These are phyloP conservation scores for Incurvaria masculella DNA, from an alignment of 2,888 invertebrate genomes.

Conservation along the genomic window DNA sequence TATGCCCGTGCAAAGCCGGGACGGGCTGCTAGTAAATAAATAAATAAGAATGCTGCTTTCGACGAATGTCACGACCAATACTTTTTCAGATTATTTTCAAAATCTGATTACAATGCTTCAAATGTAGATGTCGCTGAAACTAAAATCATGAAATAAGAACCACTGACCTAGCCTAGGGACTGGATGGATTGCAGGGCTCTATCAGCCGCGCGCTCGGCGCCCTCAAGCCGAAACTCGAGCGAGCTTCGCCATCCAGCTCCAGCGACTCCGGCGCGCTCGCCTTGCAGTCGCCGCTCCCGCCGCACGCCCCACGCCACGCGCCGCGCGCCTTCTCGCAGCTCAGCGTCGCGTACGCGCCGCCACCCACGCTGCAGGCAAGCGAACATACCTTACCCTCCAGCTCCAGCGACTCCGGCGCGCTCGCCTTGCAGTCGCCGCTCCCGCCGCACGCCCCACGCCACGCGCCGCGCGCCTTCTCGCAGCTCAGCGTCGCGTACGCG, in stretches of 20 bases:
- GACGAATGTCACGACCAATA: too few species aligned
- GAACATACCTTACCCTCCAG: conserved; percentile 67
- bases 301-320: conserved; percentile 47
- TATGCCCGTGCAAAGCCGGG: too few species aligned
- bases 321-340: conserved; percentile 54
- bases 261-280: conserved; percentile 59
- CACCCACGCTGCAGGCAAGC: conserved; percentile 56
- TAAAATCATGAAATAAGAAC: too few species aligned
- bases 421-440: conserved; percentile 35
- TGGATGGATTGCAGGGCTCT: conserved; percentile 64
- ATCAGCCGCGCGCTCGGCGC: conserved; percentile 71
- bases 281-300: conserved; percentile 38
- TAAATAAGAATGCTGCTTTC: too few species aligned
- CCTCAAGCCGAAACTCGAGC: conserved; percentile 59
- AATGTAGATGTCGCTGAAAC: too few species aligned
- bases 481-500: conserved; percentile 58
- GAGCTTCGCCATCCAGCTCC: conserved; percentile 65
- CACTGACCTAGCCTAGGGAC: too few species aligned
- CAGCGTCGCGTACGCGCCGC: conserved; percentile 59
- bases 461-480: conserved; percentile 53
- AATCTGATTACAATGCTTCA: too few species aligned
- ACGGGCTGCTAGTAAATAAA: too few species aligned
- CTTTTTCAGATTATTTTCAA: too few species aligned
- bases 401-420: conserved; percentile 60
- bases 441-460: conserved; percentile 49